phyloP scores from a whole-genome alignment of 1,140 invertebrate species.

The Meteorus sp. region DNA sequence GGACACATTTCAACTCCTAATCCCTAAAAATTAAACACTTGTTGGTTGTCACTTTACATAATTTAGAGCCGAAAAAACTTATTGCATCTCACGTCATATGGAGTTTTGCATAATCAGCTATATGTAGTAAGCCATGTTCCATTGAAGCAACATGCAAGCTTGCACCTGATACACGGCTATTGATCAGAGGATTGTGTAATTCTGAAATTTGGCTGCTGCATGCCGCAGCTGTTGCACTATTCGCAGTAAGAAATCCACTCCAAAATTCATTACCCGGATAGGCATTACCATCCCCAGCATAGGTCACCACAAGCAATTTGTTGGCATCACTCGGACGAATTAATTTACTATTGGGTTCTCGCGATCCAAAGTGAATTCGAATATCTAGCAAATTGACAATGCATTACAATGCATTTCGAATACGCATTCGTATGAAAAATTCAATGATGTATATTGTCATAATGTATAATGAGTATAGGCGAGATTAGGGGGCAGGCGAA shows the following conservation, averaged over 20 bases:
- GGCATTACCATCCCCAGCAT: conserved; percentile 71
- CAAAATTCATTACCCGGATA: conserved; percentile 63
- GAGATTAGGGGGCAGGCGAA: too few relatives aligned
- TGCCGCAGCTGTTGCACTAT: conserved; percentile 68
- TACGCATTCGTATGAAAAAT: not conserved
- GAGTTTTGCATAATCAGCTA: conserved; percentile 57
- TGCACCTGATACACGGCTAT: conserved; percentile 52
- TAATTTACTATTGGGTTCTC: conserved; percentile 52
- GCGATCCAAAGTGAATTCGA: conserved; percentile 49
- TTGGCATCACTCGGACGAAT: conserved; percentile 47
- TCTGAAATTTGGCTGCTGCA: conserved; percentile 63
- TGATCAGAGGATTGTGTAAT: conserved; percentile 64
- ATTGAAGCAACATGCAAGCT: conserved; percentile 60
- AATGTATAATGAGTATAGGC: not conserved
- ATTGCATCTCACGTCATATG: conserved; percentile 50
- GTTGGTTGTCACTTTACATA: conserved; percentile 45
- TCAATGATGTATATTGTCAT: not conserved
- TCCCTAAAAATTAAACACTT: too few relatives aligned
- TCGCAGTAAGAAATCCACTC: conserved; percentile 46
- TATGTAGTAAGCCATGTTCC: conserved; percentile 58
- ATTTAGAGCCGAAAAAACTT: conserved; percentile 42
- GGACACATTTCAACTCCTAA: too few relatives aligned
- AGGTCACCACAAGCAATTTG: conserved; percentile 66
- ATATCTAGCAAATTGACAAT: conserved; percentile 34
- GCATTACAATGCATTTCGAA: not conserved